Conservation (phyloP, 1,140 invertebrate genomes). For the Microplitis demolitor region DNA sequence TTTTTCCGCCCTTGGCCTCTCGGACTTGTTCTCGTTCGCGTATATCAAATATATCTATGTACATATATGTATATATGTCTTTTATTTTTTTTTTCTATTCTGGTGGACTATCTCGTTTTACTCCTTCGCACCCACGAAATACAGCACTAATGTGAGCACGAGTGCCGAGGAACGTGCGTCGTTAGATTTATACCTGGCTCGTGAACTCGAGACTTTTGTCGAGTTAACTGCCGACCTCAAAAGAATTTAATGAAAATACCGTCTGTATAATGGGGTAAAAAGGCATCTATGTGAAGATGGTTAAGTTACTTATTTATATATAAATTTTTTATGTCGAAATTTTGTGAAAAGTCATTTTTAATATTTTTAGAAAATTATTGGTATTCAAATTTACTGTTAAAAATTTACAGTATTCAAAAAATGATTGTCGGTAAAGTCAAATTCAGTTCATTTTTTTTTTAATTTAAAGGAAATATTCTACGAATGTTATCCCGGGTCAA, state of each 20-base stretch:
- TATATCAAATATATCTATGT: conserved; percentile 38
- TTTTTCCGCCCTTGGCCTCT: background rate
- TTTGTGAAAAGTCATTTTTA: too few species aligned
- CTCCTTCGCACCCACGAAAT: conserved; percentile 18
- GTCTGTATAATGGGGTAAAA: conserved; percentile 16
- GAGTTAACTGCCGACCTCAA: conserved; percentile 45
- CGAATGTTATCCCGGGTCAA: too few species aligned
- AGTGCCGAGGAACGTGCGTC: conserved; percentile 36
- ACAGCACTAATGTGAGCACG: conserved; percentile 9
- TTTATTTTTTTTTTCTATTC: conserved; percentile 23
- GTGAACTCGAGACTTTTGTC: conserved; percentile 49
- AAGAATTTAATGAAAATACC: conserved; percentile 59
- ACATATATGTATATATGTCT: too few species aligned
- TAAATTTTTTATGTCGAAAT: too few species aligned
- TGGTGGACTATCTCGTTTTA: background rate
- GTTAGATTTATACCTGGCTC: conserved; percentile 53
- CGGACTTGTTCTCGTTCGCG: background rate
- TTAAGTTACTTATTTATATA: background rate
- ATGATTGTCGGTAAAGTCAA: too few species aligned
- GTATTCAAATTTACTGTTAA: too few species aligned
- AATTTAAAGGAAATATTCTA: too few species aligned
- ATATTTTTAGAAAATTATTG: too few species aligned
- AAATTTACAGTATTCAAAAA: too few species aligned
- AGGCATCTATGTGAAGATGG: conserved; percentile 7
- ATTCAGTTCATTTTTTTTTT: too few species aligned